Percentiles rank a stretch among this genome's conserved stretches.
These are phyloP conservation scores for Proctacanthus coquilletti DNA, from an alignment of 1,140 invertebrate genomes.

Conservation along the genomic window DNA sequence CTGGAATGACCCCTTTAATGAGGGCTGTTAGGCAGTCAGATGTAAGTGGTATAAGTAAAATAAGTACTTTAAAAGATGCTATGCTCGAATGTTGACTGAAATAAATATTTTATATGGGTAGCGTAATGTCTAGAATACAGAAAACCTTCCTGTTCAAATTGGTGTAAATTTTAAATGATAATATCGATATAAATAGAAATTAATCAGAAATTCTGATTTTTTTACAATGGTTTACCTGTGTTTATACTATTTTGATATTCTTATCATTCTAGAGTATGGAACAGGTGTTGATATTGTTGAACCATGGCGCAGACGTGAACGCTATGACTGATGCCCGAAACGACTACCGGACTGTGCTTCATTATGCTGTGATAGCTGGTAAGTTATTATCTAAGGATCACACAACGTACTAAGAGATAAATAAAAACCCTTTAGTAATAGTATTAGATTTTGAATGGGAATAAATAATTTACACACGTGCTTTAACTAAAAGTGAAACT, in stretches of 20 bases:
- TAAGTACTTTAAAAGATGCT: not conserved
- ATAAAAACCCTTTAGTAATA: too few species aligned
- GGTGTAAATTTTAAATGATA: not conserved
- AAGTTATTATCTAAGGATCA: conserved; percentile 4
- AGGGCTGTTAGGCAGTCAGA: conserved; percentile 63
- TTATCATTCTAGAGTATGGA: conserved; percentile 49
- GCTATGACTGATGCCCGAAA: conserved; percentile 63
- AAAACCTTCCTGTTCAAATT: too few species aligned
- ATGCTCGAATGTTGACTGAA: too few species aligned
- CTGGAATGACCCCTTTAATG: conserved; percentile 76
- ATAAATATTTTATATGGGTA: too few species aligned
- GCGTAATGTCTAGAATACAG: too few species aligned
- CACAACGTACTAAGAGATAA: too few species aligned
- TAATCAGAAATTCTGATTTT: too few species aligned
- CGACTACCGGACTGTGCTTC: conserved; percentile 67
- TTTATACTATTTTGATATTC: not conserved
- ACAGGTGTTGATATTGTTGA: conserved; percentile 58
- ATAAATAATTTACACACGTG: too few species aligned
- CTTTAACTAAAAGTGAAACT: too few species aligned
- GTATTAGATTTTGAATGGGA: too few species aligned
- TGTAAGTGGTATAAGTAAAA: conserved; percentile 43
- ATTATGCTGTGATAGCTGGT: conserved; percentile 72
- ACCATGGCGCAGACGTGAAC: conserved; percentile 66
- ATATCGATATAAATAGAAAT: not conserved
- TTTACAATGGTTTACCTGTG: too few species aligned